phyloP scores from a whole-genome alignment of 2,797 vertebrate genomes.

The Sebastes melanostomus region DNA sequence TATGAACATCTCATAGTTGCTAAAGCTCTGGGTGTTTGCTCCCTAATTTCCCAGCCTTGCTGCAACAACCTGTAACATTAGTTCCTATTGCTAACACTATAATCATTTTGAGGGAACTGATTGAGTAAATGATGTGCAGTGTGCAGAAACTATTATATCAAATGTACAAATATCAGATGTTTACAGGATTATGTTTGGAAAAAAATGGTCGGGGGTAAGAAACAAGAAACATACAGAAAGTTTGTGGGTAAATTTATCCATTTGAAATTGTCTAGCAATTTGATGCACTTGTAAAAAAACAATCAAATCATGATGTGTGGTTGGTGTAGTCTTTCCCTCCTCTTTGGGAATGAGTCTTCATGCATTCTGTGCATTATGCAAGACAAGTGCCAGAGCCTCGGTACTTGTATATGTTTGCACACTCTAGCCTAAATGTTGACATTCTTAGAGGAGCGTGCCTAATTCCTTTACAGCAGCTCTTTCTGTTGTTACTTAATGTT shows the following conservation, averaged over 20 bases:
- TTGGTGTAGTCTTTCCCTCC: conserved; percentile 12
- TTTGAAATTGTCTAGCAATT: background rate
- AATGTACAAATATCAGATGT: background rate
- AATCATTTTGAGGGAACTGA: background rate
- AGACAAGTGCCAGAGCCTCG: background rate
- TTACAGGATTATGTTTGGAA: background rate
- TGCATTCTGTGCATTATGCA: conserved; percentile 25
- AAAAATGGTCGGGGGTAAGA: no score
- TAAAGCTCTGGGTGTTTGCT: background rate
- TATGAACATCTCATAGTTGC: background rate
- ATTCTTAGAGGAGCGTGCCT: background rate
- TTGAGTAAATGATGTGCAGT: background rate
- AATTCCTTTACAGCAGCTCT: background rate
- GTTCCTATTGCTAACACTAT: background rate
- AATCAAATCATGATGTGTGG: background rate
- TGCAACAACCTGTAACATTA: background rate
- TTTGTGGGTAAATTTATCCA: background rate
- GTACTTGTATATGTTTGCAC: background rate
- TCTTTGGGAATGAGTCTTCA: conserved; percentile 14
- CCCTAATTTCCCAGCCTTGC: background rate
- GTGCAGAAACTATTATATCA: background rate
- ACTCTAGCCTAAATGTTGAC: background rate
- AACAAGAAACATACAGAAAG: background rate
- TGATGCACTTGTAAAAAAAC: background rate
- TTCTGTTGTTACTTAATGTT: background rate